Percentiles rank a stretch among this genome's conserved stretches.
These are phyloP conservation scores for Lamellibrachia columna DNA, from an alignment of 2,888 invertebrate species.

Conservation along the genomic window DNA sequence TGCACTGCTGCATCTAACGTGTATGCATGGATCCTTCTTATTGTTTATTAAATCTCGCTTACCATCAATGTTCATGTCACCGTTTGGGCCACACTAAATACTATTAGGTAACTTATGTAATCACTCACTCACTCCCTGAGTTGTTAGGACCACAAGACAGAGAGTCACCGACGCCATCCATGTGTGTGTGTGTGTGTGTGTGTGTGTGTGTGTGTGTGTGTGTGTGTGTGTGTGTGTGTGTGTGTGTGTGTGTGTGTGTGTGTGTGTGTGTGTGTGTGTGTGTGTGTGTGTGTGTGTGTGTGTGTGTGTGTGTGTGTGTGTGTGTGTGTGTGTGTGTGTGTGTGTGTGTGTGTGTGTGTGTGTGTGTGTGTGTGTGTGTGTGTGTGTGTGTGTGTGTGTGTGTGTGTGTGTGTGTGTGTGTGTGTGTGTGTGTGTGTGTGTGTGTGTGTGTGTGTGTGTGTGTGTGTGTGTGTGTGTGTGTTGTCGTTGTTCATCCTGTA, in stretches of 20 bases:
- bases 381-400: slow-evolving; percentile 29
- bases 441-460: slow-evolving; percentile 25
- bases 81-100: too few relatives aligned
- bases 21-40: neutral
- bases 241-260: too few relatives aligned
- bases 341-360: slow-evolving; percentile 33
- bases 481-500: neutral
- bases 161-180: too few relatives aligned
- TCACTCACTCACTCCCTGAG: too few relatives aligned
- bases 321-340: slow-evolving; percentile 32
- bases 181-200: too few relatives aligned
- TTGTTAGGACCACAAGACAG: too few relatives aligned
- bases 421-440: slow-evolving; percentile 28
- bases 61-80: neutral
- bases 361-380: slow-evolving; percentile 30
- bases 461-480: too few relatives aligned
- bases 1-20: neutral
- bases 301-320: slow-evolving; percentile 26
- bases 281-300: neutral
- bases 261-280: too few relatives aligned
- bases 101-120: too few relatives aligned
- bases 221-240: too few relatives aligned
- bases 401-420: slow-evolving; percentile 29
- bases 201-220: too few relatives aligned
- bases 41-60: neutral